Evolutionary conservation across 2,797 vertebrate genomes (phyloP).

Genomic region (Typhlichthys eigenmanni): DNA sequence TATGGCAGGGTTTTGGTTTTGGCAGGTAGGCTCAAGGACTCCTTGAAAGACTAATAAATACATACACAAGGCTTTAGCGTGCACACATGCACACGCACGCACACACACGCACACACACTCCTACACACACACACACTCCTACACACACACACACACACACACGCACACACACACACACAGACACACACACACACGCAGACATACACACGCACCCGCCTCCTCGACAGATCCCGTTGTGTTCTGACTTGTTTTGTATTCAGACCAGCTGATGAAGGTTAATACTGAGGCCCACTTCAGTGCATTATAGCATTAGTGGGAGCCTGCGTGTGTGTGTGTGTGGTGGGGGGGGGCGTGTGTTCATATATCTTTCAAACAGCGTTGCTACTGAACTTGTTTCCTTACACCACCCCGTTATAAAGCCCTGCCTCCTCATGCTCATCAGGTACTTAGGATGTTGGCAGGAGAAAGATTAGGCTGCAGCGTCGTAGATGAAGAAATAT

Average conservation of each 20-base stretch:
- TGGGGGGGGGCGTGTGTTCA: slow-evolving; percentile 1
- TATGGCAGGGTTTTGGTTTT: slow-evolving; percentile 69
- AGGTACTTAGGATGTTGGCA: background rate
- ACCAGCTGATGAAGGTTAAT: slow-evolving; percentile 28
- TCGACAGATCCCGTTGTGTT: slow-evolving; percentile 27
- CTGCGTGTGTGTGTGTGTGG: background rate
- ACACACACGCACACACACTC: background rate
- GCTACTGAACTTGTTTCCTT: slow-evolving; percentile 19
- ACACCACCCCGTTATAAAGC: slow-evolving; percentile 15
- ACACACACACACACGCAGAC: background rate
- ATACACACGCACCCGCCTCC: background rate
- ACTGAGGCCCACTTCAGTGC: slow-evolving; percentile 37
- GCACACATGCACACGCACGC: background rate
- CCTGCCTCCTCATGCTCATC: background rate
- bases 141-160: too few species aligned
- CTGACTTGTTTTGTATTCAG: slow-evolving; percentile 59
- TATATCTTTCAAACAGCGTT: slow-evolving; percentile 39
- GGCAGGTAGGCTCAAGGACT: slow-evolving; percentile 77
- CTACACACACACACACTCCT: too few species aligned
- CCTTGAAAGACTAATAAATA: slow-evolving; percentile 71
- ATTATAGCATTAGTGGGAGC: slow-evolving; percentile 25
- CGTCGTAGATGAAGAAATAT: background rate
- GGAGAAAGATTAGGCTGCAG: background rate
- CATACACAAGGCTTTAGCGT: slow-evolving; percentile 45
- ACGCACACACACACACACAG: too few species aligned